Evolutionary conservation across 1,140 invertebrate genomes (phyloP).

Genomic region (Plodia interpunctella): DNA sequence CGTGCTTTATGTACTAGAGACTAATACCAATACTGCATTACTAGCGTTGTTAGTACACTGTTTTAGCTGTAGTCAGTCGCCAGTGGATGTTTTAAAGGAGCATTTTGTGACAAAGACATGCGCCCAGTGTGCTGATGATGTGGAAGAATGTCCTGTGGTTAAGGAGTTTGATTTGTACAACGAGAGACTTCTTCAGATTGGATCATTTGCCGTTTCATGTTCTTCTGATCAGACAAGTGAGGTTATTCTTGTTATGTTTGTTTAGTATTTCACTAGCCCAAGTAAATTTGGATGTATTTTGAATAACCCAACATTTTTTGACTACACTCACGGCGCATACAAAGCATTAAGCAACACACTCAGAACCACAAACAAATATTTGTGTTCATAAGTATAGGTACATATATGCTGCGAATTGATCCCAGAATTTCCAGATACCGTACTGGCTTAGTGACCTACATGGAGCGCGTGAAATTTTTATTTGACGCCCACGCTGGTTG

Average conservation of each 20-base stretch:
- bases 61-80: constrained; percentile 45
- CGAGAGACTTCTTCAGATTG: constrained; percentile 82
- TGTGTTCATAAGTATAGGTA: too few species aligned
- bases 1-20: constrained; percentile 62
- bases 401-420: too few species aligned
- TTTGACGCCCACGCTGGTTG: too few species aligned
- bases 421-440: too few species aligned
- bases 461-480: too few species aligned
- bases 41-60: constrained; percentile 58
- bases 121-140: constrained; percentile 25
- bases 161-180: constrained; percentile 81
- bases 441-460: too few species aligned
- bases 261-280: neutral
- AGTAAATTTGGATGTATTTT: too few species aligned
- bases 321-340: too few species aligned
- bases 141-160: constrained; percentile 56
- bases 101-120: constrained; percentile 46
- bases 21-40: constrained; percentile 63
- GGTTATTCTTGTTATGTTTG: constrained; percentile 23
- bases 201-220: constrained; percentile 82
- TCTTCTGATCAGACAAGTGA: constrained; percentile 79
- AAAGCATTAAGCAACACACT: too few species aligned
- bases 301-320: too few species aligned
- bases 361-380: too few species aligned
- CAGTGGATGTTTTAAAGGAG: constrained; percentile 41